A percentile compares a stretch with the other conserved stretches of the same genome.
Evolutionary conservation across 2,888 invertebrate genomes (phyloP).

Genomic region (Tipula lateralis): DNA sequence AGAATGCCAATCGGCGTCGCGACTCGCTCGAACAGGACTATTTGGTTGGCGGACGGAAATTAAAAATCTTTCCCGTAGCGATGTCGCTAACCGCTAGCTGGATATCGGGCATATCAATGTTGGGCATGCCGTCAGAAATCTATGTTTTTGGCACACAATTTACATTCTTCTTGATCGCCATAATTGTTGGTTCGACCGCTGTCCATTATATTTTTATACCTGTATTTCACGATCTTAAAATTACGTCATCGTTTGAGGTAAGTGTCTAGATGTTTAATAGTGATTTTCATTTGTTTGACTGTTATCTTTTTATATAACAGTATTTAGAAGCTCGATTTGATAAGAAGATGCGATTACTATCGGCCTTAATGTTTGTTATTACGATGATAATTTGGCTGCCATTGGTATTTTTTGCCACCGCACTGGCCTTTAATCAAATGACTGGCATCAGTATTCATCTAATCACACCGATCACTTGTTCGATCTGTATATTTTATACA

Average conservation of each 20-base stretch:
- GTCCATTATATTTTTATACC: background rate
- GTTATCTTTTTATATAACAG: background rate
- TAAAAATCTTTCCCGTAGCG: background rate
- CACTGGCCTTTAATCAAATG: constrained; percentile 6
- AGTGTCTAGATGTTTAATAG: too few species aligned
- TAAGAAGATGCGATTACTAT: background rate
- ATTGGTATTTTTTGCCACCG: background rate
- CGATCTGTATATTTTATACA: constrained; percentile 6
- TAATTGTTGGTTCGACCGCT: background rate
- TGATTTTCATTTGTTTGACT: background rate
- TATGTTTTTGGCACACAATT: background rate
- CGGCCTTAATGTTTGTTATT: background rate
- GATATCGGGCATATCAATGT: constrained; percentile 59
- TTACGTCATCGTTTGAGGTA: background rate
- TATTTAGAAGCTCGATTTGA: background rate
- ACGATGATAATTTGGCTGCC: constrained; percentile 30
- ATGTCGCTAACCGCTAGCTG: background rate
- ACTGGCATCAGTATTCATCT: constrained; percentile 6
- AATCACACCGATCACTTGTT: background rate
- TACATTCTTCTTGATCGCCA: background rate
- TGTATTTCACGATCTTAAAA: background rate
- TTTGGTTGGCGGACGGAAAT: background rate
- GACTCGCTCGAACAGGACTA: background rate
- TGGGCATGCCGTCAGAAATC: constrained; percentile 67
- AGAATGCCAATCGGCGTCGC: background rate